Evolutionary conservation across 2,888 invertebrate species (phyloP).

Genomic region (Pecten maximus): DNA sequence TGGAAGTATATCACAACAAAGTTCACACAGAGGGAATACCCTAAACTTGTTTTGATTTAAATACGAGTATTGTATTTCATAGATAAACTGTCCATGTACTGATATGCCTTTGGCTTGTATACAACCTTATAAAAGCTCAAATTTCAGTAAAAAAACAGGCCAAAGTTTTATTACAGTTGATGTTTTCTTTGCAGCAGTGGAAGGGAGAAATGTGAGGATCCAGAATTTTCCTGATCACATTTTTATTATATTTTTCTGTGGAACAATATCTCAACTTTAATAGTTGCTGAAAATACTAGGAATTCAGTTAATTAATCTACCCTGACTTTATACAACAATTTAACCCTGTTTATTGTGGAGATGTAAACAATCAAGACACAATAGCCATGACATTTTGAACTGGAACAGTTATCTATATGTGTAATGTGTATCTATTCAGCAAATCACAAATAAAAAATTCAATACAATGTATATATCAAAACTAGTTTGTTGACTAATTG

Average conservation of each 20-base stretch:
- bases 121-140: neutral
- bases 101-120: neutral
- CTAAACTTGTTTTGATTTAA: neutral
- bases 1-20: neutral
- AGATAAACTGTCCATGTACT: neutral
- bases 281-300: no score
- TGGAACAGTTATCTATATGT: no score
- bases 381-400: no score
- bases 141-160: neutral
- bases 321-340: no score
- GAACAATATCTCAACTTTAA: no score
- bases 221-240: neutral
- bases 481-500: neutral
- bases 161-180: neutral
- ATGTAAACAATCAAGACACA: no score
- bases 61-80: conserved; percentile 18
- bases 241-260: no score
- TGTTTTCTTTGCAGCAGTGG: neutral
- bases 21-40: neutral
- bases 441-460: no score
- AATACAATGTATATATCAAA: neutral
- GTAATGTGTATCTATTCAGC: no score
- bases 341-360: no score
- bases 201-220: neutral
- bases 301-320: no score